These are phyloP conservation scores for Syndactyla subalaris DNA, from an alignment of 2,797 vertebrate genomes.

Conservation along the genomic window DNA sequence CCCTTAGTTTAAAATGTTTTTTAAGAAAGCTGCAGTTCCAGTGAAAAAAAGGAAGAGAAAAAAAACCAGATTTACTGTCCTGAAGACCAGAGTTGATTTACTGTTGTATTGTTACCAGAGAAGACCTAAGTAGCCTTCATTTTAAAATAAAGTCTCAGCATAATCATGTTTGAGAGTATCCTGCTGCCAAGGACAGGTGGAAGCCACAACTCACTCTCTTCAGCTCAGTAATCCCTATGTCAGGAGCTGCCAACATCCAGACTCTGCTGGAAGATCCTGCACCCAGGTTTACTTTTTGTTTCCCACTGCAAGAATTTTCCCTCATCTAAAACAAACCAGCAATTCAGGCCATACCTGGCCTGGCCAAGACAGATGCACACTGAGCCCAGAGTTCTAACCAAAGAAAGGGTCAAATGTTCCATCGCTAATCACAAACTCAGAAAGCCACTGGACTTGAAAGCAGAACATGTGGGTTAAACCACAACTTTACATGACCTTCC, in stretches of 20 bases:
- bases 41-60: no score
- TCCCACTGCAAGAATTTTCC: not conserved
- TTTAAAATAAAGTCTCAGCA: not conserved
- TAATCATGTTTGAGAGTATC: not conserved
- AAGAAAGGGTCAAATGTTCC: not conserved
- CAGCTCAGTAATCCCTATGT: not conserved
- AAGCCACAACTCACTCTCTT: not conserved
- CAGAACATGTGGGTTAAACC: not conserved
- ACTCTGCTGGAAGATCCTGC: not conserved
- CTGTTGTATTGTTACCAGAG: not conserved
- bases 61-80: not conserved
- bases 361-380: not conserved
- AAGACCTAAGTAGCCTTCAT: not conserved
- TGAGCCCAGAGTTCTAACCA: not conserved
- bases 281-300: not conserved
- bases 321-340: not conserved
- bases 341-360: not conserved
- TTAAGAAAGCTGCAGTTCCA: not conserved
- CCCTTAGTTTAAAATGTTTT: not conserved
- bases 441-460: not conserved
- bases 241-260: fast-evolving
- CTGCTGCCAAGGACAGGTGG: not conserved
- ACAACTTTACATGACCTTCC: not conserved
- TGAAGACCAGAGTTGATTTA: not conserved
- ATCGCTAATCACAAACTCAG: not conserved